A percentile compares a stretch with the other conserved stretches of the same genome.
phyloP scores from a whole-genome alignment of 2,888 invertebrate genomes.

The Chymomyza procnemis region DNA sequence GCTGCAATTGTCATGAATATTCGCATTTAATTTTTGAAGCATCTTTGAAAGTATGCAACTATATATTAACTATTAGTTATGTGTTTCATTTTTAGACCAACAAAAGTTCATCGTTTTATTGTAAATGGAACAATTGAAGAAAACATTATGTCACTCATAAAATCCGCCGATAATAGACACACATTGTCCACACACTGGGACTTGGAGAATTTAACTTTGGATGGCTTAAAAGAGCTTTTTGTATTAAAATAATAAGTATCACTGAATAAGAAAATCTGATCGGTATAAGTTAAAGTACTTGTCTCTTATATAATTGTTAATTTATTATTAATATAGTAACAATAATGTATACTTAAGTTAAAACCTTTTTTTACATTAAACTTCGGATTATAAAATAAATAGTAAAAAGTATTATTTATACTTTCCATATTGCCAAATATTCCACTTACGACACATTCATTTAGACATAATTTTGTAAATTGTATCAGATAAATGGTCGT shows the following conservation, averaged over 20 bases:
- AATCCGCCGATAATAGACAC: slow-evolving; percentile 75
- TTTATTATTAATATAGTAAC: not conserved
- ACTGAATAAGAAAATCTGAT: not conserved
- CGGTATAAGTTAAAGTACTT: no score
- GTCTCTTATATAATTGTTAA: not conserved
- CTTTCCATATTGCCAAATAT: not conserved
- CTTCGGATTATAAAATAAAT: not conserved
- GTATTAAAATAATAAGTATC: slow-evolving; percentile 31
- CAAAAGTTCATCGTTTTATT: slow-evolving; percentile 85
- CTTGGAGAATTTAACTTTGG: slow-evolving; percentile 66
- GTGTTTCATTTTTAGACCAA: slow-evolving; percentile 76
- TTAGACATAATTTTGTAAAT: not conserved
- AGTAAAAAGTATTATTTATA: not conserved
- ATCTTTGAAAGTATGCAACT: no score
- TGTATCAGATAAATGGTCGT: not conserved
- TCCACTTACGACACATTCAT: not conserved
- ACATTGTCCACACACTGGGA: slow-evolving; percentile 68
- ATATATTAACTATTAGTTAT: not conserved
- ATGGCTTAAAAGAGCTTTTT: slow-evolving; percentile 61
- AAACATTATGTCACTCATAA: slow-evolving; percentile 78
- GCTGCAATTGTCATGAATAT: no score
- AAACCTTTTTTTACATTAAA: not conserved
- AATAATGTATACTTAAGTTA: not conserved
- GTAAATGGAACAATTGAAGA: slow-evolving; percentile 86
- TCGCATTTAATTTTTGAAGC: not conserved